These are phyloP conservation scores for Deilephila elpenor DNA, from an alignment of 2,888 invertebrate genomes.

Conservation along the genomic window DNA sequence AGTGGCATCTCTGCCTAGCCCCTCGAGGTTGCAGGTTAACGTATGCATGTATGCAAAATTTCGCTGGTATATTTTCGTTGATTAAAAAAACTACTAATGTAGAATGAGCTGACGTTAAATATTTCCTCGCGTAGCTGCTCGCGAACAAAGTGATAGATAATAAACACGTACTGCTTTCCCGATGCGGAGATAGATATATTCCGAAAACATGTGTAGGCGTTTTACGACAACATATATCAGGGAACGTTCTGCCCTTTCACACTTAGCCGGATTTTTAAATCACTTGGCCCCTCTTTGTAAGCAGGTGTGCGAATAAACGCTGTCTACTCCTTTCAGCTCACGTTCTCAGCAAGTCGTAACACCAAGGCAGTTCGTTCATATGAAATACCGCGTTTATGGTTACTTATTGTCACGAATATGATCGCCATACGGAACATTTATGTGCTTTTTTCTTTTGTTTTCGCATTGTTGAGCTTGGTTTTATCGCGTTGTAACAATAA, in stretches of 20 bases:
- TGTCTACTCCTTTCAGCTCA: conserved; percentile 71
- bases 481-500: conserved; percentile 60
- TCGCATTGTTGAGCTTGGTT: conserved; percentile 51
- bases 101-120: not conserved
- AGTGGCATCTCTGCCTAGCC: no score
- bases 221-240: conserved; percentile 21
- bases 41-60: no score
- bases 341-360: conserved; percentile 70
- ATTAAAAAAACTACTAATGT: no score
- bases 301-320: conserved; percentile 74
- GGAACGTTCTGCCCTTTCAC: conserved; percentile 8
- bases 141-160: not conserved
- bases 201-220: not conserved
- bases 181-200: not conserved
- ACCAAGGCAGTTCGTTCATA: conserved; percentile 69
- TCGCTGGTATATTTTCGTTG: no score
- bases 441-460: conserved; percentile 56
- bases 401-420: conserved; percentile 73
- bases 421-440: conserved; percentile 61
- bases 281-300: conserved; percentile 55
- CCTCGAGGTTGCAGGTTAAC: no score
- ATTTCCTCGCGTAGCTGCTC: not conserved
- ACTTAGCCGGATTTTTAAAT: conserved; percentile 52
- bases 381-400: conserved; percentile 76
- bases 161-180: not conserved